Base-by-base conservation (phyloP, 2,113 vertebrate species). In the Trichechus manatus region DNA sequence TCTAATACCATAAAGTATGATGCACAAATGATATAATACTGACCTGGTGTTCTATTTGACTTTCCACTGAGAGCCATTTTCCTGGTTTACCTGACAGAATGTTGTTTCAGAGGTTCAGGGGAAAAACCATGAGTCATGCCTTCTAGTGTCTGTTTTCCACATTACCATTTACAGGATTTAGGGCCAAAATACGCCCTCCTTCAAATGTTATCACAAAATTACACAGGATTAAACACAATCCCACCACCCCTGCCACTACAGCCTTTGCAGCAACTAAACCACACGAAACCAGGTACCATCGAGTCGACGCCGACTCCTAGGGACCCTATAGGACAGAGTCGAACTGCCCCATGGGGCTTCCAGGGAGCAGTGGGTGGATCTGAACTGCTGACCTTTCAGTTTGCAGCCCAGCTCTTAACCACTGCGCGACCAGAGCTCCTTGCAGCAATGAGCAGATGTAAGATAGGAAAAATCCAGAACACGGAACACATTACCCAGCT, bases 1-100 rank as follows among this genome's bases (percentile, higher is more conserved):
- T 59, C 78, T 94, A 94, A 89, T 85, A 33, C 59, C 80, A 64
- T 87, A 93, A 93, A 93, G 78, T 85, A 79, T 59, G 72, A 96
- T 33, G 2, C 25, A 90, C 86, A 91, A 95, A 85, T 87, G 78
- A 93, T 44, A 22, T 77, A 68, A 91, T 91, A 81, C 47, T 4
- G 5, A 42, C 29, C 0, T 68, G 39, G 66, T 80, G 23, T 92
- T 94, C 90, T 93, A 81, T 79, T 68, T 96, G 87, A 77, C 36
- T 95, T 95, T 95, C 85, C 83, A 87, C 5, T 14, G 39, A 33
- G 79, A 92, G 59, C n/a, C 5, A 0, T 93, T 91, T 83, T 94
- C 82, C 50, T 94, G 56, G 78, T 91, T 70, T 77, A 79, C 75
- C 39, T 82, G 19, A 87, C 39, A 42, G 89, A 86, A 77, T 53